phyloP scores from a whole-genome alignment of 2,797 vertebrate species.

The Bradypodion ventrale region DNA sequence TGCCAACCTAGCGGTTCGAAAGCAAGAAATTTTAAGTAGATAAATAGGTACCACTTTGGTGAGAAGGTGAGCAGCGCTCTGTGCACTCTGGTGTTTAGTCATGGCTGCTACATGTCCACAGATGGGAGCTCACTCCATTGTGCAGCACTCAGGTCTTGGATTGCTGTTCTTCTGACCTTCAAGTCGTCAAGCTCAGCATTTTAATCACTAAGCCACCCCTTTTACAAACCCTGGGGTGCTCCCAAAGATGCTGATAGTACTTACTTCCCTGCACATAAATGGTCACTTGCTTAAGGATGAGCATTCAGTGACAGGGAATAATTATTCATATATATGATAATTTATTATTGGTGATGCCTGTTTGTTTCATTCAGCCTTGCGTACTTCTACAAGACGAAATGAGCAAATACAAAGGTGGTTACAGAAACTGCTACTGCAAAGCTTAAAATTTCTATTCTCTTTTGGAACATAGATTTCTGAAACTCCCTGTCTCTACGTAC shows the following conservation, averaged over 20 bases:
- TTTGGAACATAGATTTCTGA: constrained; percentile 1
- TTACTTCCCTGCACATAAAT: not conserved
- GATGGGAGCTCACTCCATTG: too few relatives aligned
- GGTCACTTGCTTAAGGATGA: not conserved
- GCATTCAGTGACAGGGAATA: not conserved
- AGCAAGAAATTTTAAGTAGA: too few relatives aligned
- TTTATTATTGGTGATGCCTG: not conserved
- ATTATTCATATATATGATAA: not conserved
- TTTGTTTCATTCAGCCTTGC: not conserved
- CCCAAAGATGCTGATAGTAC: not conserved
- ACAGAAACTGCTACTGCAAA: constrained; percentile 17
- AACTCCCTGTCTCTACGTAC: not conserved
- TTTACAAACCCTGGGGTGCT: not conserved
- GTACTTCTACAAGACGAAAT: not conserved
- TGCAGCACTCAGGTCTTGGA: too few relatives aligned
- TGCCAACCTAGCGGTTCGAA: too few relatives aligned
- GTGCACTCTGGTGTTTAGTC: too few relatives aligned
- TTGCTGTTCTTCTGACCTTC: too few relatives aligned
- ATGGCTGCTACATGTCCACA: too few relatives aligned
- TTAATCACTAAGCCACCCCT: too few relatives aligned
- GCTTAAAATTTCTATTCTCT: constrained; percentile 18
- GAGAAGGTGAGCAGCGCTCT: too few relatives aligned
- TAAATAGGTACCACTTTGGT: too few relatives aligned
- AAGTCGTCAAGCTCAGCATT: too few relatives aligned
- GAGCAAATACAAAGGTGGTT: not conserved